Percentiles rank a stretch among this genome's conserved stretches.
Conservation (phyloP, 2,888 invertebrate species). For the Phyllotreta striolata region DNA sequence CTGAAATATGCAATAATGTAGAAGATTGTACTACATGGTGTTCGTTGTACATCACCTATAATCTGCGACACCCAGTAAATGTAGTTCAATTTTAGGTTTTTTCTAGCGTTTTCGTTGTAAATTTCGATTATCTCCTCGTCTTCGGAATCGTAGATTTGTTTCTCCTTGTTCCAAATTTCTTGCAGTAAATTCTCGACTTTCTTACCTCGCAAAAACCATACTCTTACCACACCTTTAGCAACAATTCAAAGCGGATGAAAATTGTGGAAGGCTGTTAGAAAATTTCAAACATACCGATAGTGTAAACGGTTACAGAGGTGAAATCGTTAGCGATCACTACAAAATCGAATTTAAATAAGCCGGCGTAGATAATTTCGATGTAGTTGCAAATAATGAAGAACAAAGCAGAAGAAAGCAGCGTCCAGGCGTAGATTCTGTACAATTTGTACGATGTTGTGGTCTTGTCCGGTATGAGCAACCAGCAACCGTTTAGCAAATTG, state of each 20-base stretch:
- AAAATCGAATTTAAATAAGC: neutral
- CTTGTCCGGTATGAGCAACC: neutral
- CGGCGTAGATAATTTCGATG: neutral
- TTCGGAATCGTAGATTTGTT: slow-evolving; percentile 8
- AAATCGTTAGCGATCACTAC: neutral
- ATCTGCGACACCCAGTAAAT: slow-evolving; percentile 11
- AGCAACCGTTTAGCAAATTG: neutral
- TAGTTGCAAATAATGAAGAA: neutral
- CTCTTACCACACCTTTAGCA: neutral
- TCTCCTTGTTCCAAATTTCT: slow-evolving; percentile 9
- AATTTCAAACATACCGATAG: neutral
- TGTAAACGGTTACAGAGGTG: neutral
- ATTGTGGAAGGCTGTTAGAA: neutral
- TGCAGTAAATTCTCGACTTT: slow-evolving; percentile 3
- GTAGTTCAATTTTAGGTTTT: slow-evolving; percentile 12
- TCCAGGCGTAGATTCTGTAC: neutral
- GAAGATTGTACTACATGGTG: neutral
- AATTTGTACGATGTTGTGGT: neutral
- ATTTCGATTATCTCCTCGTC: slow-evolving; percentile 3
- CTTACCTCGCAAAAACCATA: neutral
- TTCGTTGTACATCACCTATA: slow-evolving; percentile 6
- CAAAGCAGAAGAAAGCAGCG: neutral
- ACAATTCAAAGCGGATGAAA: neutral
- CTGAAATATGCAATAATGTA: slow-evolving; percentile 1
- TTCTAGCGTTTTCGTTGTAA: slow-evolving; percentile 10